These are phyloP conservation scores for Astyanax mexicanus DNA, from an alignment of 2,797 vertebrate genomes.

Conservation along the genomic window DNA sequence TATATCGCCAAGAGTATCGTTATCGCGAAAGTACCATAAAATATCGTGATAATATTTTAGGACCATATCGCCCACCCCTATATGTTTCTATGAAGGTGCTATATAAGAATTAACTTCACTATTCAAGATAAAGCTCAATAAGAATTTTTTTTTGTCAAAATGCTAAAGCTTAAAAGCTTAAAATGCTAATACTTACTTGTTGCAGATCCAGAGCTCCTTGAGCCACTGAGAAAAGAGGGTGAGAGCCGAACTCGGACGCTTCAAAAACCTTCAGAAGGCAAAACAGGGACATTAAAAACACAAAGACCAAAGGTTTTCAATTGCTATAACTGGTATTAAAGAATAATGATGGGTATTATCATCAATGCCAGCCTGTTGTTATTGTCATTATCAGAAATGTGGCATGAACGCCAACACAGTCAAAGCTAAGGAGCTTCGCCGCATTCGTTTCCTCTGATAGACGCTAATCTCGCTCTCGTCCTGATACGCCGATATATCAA, in stretches of 20 bases:
- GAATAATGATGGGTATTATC: background rate
- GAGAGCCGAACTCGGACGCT: slow-evolving; percentile 79
- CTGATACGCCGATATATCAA: slow-evolving; percentile 28
- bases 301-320: slow-evolving; percentile 57
- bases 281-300: slow-evolving; percentile 65
- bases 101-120: too few relatives aligned
- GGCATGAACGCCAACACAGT: slow-evolving; percentile 18
- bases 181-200: slow-evolving; percentile 74
- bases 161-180: too few relatives aligned
- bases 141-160: too few relatives aligned
- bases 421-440: slow-evolving; percentile 6
- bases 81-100: too few relatives aligned
- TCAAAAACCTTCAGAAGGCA: slow-evolving; percentile 78
- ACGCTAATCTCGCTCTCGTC: slow-evolving; percentile 20
- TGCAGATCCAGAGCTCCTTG: slow-evolving; percentile 82
- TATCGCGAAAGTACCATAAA: too few relatives aligned
- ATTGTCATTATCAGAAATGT: slow-evolving; percentile 17
- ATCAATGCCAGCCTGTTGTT: background rate
- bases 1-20: too few relatives aligned
- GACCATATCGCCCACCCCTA: too few relatives aligned
- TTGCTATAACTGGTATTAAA: slow-evolving; percentile 6
- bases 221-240: slow-evolving; percentile 79
- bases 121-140: too few relatives aligned
- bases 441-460: slow-evolving; percentile 38
- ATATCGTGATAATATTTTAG: too few relatives aligned